A percentile compares a stretch with the other conserved stretches of the same genome.
Conservation (phyloP, 2,888 invertebrate species). For the Polymixis flavicincta region DNA sequence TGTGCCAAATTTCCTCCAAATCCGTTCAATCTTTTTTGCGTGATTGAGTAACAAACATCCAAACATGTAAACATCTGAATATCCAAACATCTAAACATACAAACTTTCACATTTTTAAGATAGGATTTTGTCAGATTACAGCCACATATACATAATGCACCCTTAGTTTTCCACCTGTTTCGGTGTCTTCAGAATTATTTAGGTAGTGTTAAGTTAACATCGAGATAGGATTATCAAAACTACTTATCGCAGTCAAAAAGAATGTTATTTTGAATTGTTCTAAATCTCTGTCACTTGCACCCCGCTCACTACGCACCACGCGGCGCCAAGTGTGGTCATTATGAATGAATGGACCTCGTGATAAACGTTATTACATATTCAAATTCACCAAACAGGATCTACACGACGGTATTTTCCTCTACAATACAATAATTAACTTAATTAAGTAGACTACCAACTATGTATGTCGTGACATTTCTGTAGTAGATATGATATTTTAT, state of each 20-base stretch:
- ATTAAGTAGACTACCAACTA: constrained; percentile 26
- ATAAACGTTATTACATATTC: constrained; percentile 54
- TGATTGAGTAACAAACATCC: too few species aligned
- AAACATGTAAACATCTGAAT: too few species aligned
- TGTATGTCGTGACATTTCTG: constrained; percentile 43
- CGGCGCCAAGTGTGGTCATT: constrained; percentile 66
- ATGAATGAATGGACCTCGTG: constrained; percentile 66
- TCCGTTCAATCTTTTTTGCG: too few species aligned
- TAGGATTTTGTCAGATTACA: neutral
- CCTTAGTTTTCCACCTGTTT: too few species aligned
- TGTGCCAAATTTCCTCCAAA: too few species aligned
- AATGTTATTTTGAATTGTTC: neutral
- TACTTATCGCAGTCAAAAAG: neutral
- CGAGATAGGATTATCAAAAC: too few species aligned
- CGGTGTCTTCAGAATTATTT: too few species aligned
- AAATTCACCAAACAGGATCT: constrained; percentile 62
- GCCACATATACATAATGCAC: neutral
- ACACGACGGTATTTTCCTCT: constrained; percentile 42
- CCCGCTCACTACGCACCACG: constrained; percentile 17
- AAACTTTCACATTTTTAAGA: too few species aligned
- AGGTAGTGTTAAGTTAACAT: too few species aligned
- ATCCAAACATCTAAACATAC: too few species aligned
- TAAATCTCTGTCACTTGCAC: constrained; percentile 35
- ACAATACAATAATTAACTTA: constrained; percentile 52
- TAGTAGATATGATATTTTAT: constrained; percentile 36